These are phyloP conservation scores for Molorchus minor DNA, from an alignment of 2,888 invertebrate species.

Conservation along the genomic window DNA sequence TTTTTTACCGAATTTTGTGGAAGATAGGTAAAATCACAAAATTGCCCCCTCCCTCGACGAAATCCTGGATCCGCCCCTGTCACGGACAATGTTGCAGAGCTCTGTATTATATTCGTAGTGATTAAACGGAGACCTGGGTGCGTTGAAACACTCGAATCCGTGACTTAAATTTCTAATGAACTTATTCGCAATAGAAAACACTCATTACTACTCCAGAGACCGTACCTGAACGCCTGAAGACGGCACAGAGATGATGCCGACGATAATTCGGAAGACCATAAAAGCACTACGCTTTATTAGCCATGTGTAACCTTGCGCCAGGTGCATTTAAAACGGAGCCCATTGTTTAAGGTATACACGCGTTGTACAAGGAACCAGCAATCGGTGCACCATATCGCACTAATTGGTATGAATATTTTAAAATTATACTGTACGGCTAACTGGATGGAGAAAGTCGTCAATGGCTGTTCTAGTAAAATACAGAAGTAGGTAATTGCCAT, in stretches of 20 bases:
- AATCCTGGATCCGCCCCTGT: too few relatives aligned
- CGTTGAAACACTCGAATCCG: neutral
- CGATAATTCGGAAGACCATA: constrained; percentile 31
- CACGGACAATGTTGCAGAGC: too few relatives aligned
- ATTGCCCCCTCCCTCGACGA: too few relatives aligned
- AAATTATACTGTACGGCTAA: constrained; percentile 13
- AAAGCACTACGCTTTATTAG: constrained; percentile 47
- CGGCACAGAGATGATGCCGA: constrained; percentile 15
- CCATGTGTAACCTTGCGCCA: constrained; percentile 50
- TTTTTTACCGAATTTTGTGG: too few relatives aligned
- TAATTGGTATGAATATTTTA: constrained; percentile 26
- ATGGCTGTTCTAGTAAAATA: too few relatives aligned
- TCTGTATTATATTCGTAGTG: too few relatives aligned
- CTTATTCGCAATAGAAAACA: constrained; percentile 22
- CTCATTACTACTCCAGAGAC: neutral
- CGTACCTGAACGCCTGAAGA: constrained; percentile 23
- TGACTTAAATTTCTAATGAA: constrained; percentile 13
- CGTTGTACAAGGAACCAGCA: constrained; percentile 11
- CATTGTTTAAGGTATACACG: constrained; percentile 36
- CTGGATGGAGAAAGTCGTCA: neutral
- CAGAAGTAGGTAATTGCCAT: too few relatives aligned
- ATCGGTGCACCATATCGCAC: constrained; percentile 27
- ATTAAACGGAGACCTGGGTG: too few relatives aligned
- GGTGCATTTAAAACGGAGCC: constrained; percentile 48
- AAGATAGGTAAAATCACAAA: too few relatives aligned